Evolutionary conservation across 2,888 invertebrate species (phyloP).

Genomic region (Drosophila anomalata): DNA sequence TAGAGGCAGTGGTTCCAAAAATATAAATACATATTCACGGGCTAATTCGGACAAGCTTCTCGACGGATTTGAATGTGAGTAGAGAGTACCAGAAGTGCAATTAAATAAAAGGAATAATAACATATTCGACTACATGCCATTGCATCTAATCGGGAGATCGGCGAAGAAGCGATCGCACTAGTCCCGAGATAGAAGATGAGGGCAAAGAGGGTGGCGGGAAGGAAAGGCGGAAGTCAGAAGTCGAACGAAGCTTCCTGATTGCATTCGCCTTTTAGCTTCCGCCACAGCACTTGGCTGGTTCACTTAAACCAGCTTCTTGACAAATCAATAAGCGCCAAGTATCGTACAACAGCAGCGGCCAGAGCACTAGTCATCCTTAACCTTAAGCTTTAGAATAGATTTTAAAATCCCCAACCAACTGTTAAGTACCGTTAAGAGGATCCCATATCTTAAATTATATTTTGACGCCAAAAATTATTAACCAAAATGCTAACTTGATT

Average conservation of each 20-base stretch:
- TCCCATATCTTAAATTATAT: too few relatives aligned
- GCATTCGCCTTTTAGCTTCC: slow-evolving; percentile 54
- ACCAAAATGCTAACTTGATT: too few relatives aligned
- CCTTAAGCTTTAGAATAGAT: not conserved
- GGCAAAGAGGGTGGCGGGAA: not conserved
- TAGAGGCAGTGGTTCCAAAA: slow-evolving; percentile 13
- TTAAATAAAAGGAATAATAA: not conserved
- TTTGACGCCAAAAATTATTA: too few relatives aligned
- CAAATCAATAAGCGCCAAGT: slow-evolving; percentile 66
- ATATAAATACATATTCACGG: not conserved
- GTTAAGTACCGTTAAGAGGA: not conserved
- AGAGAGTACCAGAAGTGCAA: slow-evolving; percentile 5
- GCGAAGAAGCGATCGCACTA: not conserved
- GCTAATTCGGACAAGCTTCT: slow-evolving; percentile 16
- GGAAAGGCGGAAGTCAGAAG: slow-evolving; percentile 1
- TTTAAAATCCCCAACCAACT: not conserved
- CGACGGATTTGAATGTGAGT: slow-evolving; percentile 25
- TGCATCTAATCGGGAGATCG: not conserved
- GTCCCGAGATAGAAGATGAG: not conserved
- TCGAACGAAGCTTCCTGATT: slow-evolving; percentile 56
- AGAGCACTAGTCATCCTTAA: not conserved
- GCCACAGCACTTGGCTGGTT: slow-evolving; percentile 23
- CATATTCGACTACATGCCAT: not conserved
- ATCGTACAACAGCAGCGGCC: slow-evolving; percentile 18
- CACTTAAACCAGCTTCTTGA: slow-evolving; percentile 55